phyloP scores from a whole-genome alignment of 2,113 vertebrate species.

The Erythrocebus patas region DNA sequence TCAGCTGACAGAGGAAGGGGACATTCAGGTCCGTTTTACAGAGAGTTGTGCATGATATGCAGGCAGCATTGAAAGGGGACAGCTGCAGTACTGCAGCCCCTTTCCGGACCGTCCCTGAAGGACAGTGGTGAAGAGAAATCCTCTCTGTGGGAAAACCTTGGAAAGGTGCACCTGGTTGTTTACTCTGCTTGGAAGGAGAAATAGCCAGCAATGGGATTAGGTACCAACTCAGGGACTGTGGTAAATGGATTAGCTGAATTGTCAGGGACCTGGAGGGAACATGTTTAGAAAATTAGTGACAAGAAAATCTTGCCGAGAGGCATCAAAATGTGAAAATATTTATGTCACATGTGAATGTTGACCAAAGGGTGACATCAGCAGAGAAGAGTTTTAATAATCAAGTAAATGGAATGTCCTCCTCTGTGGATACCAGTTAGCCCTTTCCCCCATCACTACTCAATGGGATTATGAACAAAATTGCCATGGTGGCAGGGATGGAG shows the following conservation, averaged over 20 bases:
- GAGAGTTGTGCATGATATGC: not conserved
- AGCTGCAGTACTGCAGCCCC: not conserved
- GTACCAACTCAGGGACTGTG: not conserved
- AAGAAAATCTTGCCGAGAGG: not conserved
- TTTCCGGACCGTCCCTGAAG: not conserved
- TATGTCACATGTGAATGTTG: not conserved
- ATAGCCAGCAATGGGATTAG: not conserved
- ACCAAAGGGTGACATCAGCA: not conserved
- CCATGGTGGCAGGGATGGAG: not conserved
- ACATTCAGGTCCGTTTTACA: not conserved
- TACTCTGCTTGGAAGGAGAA: not conserved
- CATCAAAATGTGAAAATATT: not conserved
- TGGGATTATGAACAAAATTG: not conserved
- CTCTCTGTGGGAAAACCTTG: not conserved
- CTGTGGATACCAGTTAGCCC: not conserved
- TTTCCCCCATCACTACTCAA: not conserved
- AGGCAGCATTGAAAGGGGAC: not conserved
- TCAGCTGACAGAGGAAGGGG: not conserved
- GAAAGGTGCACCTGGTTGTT: not conserved
- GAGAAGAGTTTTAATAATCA: not conserved
- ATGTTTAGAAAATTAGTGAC: not conserved
- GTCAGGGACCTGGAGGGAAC: not conserved
- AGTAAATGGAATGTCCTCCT: not conserved
- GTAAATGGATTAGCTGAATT: not conserved
- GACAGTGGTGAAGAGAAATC: not conserved